Evolutionary conservation across 2,888 invertebrate genomes (phyloP).

Genomic region (Orthonevra nobilis): DNA sequence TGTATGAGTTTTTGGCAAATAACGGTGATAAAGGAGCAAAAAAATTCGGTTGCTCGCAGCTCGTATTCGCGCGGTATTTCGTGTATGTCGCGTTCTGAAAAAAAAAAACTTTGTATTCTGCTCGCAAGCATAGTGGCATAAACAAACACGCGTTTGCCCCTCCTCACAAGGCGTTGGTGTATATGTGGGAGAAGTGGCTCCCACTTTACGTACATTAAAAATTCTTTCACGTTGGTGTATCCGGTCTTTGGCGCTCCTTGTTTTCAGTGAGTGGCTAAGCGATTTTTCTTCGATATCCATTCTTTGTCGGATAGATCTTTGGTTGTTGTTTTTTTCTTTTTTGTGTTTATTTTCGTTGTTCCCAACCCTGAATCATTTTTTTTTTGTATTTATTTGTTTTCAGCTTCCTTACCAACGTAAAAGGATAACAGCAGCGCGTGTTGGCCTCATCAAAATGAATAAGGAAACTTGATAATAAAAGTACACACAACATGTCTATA

Average conservation of each 20-base stretch:
- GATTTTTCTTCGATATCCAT: constrained; percentile 64
- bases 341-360: not conserved
- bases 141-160: not conserved
- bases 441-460: constrained; percentile 16
- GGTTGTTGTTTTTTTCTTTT: constrained; percentile 1
- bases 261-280: constrained; percentile 22
- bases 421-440: constrained; percentile 17
- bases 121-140: constrained; percentile 21
- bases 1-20: constrained; percentile 39
- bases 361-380: not conserved
- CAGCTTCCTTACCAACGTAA: not conserved
- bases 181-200: not conserved
- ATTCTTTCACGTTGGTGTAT: constrained; percentile 44
- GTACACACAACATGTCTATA: constrained; percentile 43
- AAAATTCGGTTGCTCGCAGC: constrained; percentile 16
- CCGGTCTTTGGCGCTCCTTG: not conserved
- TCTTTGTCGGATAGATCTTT: constrained; percentile 40
- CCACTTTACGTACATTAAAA: constrained; percentile 49
- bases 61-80: not conserved
- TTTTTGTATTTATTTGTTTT: constrained; percentile 11
- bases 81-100: constrained; percentile 26
- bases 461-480: constrained; percentile 41
- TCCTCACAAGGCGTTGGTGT: not conserved
- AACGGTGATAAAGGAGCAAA: constrained; percentile 44
- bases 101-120: constrained; percentile 57